Base-by-base conservation (phyloP, 2,797 vertebrate genomes). In the Spizella passerina region DNA sequence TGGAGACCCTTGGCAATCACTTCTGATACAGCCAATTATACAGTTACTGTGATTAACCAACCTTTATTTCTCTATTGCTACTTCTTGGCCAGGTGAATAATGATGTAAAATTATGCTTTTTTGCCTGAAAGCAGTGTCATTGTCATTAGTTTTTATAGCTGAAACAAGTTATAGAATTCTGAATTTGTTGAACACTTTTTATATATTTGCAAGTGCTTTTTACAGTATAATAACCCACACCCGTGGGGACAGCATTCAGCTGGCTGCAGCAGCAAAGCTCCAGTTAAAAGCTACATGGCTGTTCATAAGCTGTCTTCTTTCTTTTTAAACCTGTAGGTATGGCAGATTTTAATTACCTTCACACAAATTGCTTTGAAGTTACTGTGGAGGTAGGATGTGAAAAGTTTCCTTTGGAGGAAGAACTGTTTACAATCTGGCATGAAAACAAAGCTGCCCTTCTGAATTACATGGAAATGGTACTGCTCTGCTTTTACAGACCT, bases 261-360 rank as follows among this genome's bases (percentile, higher is more conserved):
- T 80, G 77, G 41, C 27, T 77, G n/a, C 56, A 84, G 46, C 41
- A 84, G 24, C 56, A 88, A 82, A 77, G 20, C 36, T 80, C 38
- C 46, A 44, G 29, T 29, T 49, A 52, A 77, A 63, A 24, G 18
- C 61, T 83, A 56, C 12, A 20, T 14, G 27, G 27, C 8, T 83
- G 21, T 46, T 86, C 30, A 24, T 60, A 30, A 36, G 32, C 20
- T 88, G 17, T 90, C 5, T 23, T 80, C 59, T 87, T 70, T 55
- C n/a, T 83, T 87, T 93, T 63, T 80, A 50, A 80, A 86, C 38
- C 23, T 78, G 2, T 93, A 99, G 99, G 99, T 52, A 99, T 99
- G 99, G 98, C 99, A 14, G 99, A 99, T 97, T 99, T 99, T 96
- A 99, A 99, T 92, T 99, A 99, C 97, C 97, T 99, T 86, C 99